Conservation (phyloP, 2,797 vertebrate species). For the Naso thynnoides region DNA sequence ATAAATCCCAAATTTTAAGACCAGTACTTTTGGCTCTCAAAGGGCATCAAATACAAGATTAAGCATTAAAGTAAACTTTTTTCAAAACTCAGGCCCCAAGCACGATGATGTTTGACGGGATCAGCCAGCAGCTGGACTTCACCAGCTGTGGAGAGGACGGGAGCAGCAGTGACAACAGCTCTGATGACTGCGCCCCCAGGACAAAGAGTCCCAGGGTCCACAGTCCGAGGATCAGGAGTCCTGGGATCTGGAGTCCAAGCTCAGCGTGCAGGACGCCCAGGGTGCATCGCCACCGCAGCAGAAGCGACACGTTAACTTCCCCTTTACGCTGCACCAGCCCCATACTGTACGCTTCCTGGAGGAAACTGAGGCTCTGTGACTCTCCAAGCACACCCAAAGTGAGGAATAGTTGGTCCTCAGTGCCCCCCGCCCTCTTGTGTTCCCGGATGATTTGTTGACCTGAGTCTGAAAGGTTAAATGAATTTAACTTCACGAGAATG, state of each 20-base stretch:
- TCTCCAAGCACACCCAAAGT: constrained; percentile 94
- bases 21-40: not conserved
- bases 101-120: constrained; percentile 76
- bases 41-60: not conserved
- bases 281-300: constrained; percentile 65
- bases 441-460: not conserved
- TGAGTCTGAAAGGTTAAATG: not conserved
- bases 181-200: constrained; percentile 71
- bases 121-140: constrained; percentile 87
- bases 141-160: constrained; percentile 84
- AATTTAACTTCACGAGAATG: not conserved
- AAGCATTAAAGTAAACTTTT: constrained; percentile 3
- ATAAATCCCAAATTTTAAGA: not conserved
- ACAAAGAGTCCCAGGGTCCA: constrained; percentile 25
- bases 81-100: constrained; percentile 28
- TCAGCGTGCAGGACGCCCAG: constrained; percentile 64
- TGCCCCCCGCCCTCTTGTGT: not conserved
- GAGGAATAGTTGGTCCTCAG: not conserved
- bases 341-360: constrained; percentile 85
- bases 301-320: constrained; percentile 57
- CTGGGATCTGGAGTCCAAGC: constrained; percentile 38
- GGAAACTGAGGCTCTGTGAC: constrained; percentile 86
- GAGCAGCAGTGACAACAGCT: constrained; percentile 77
- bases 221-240: constrained; percentile 37
- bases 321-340: constrained; percentile 81